Evolutionary conservation across 2,888 invertebrate genomes (phyloP), one percentile per base, ranked within the genome.

Genomic region (Dicyrtoma fusca): DNA sequence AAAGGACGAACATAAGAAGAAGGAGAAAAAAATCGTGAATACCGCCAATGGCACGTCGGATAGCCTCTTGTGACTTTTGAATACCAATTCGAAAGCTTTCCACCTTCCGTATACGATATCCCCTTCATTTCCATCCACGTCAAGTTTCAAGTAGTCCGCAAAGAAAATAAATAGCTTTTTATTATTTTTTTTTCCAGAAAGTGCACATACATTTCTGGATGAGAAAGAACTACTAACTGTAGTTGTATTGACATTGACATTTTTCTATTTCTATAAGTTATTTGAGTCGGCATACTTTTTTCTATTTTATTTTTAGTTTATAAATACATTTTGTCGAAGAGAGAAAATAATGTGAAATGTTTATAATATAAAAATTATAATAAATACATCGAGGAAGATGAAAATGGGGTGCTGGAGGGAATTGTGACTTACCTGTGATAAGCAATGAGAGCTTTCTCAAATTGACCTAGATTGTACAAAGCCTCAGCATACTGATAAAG

Each of bases 41-140:
- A 74, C 76, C 74, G 47, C 80, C 80, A 64, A 80, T 80, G 3
- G 79, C 79, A 65, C 78, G 62, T 62, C 72, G 63, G 47, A 80
- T 80, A 5, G 80, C 80, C 72, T 80, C 80, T 55, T 80, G 79
- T 47, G 76, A 78, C 69, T 80, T 80, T 59, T 79, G 79, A 59
- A 80, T 69, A n/a, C 75, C 80, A 44, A 79, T 79, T 10, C 79
- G 72, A 65, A 80, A 80, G 17, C 74, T 75, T 55, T 79, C 79
- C 73, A 76, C 74, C 44, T 79, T 76, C n/a, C 80, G 47, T 14
- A 78, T 57, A 8, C 78, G 72, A 53, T 75, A 74, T 17, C 80
- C 80, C 8, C 76, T 75, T 26, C 19, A 64, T 19, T 61, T 26
- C 34, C 34, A 34, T 34, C 34, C 34, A 34, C 8, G 34, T 34